Conservation (phyloP, 1,140 invertebrate species). For the Nylanderia fulva region DNA sequence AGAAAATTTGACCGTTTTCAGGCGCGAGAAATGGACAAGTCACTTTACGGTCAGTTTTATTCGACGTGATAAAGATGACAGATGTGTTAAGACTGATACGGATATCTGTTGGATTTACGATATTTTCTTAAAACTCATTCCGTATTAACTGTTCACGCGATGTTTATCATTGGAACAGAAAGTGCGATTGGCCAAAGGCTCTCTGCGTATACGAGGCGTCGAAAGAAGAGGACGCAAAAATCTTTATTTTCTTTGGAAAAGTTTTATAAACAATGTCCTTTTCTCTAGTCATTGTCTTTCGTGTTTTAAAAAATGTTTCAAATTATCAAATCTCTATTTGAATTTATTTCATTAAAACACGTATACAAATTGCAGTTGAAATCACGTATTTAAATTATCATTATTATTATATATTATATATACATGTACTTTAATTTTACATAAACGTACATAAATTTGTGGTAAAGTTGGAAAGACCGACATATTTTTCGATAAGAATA, state of each 20-base stretch:
- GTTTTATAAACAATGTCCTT: not conserved
- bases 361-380: not conserved
- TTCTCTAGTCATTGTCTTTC: not conserved
- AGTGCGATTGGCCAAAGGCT: constrained; percentile 12
- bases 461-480: not conserved
- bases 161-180: constrained; percentile 3
- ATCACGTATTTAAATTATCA: no score
- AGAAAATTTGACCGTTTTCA: not conserved
- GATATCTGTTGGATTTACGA: not conserved
- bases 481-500: not conserved
- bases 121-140: constrained; percentile 36
- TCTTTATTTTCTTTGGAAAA: not conserved
- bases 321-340: not conserved
- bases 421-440: not conserved
- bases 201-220: constrained; percentile 35
- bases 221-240: constrained; percentile 17
- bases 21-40: not conserved
- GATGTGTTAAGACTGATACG: constrained; percentile 3
- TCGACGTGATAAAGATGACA: not conserved
- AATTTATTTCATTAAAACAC: not conserved
- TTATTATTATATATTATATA: no score
- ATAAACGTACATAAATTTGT: not conserved
- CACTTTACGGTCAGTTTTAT: not conserved
- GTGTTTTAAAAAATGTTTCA: not conserved
- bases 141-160: not conserved